Percentiles rank a stretch among this genome's conserved stretches.
phyloP scores from a whole-genome alignment of 2,797 vertebrate genomes.

The Harpagifer antarcticus region DNA sequence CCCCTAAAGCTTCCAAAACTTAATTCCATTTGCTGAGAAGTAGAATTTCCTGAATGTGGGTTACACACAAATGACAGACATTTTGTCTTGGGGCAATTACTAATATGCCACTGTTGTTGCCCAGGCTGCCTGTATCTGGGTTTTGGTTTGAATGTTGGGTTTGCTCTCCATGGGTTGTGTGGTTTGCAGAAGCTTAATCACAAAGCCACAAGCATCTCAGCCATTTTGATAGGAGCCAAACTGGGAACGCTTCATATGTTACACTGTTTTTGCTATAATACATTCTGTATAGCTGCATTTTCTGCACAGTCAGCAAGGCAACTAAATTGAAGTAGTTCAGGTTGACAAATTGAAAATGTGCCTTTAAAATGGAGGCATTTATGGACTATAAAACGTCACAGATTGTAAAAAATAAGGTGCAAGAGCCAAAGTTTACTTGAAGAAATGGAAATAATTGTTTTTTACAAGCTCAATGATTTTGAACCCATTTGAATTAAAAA shows the following conservation, averaged over 20 bases:
- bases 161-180: slow-evolving; percentile 81
- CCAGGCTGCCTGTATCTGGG: slow-evolving; percentile 83
- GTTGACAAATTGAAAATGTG: slow-evolving; percentile 76
- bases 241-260: slow-evolving; percentile 72
- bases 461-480: slow-evolving; percentile 10
- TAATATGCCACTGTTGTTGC: slow-evolving; percentile 86
- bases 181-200: slow-evolving; percentile 83
- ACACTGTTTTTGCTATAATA: slow-evolving; percentile 66
- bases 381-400: slow-evolving; percentile 46
- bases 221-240: slow-evolving; percentile 86
- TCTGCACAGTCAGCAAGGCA: slow-evolving; percentile 76
- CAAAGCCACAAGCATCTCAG: slow-evolving; percentile 83
- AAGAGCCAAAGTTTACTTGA: slow-evolving; percentile 33
- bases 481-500: slow-evolving; percentile 13
- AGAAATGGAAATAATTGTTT: slow-evolving; percentile 25
- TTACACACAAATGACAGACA: slow-evolving; percentile 82
- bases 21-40: slow-evolving; percentile 81
- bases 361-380: slow-evolving; percentile 61
- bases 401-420: slow-evolving; percentile 56
- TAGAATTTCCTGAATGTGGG: slow-evolving; percentile 78
- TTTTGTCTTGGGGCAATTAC: slow-evolving; percentile 85
- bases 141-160: slow-evolving; percentile 84
- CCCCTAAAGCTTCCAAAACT: slow-evolving; percentile 69
- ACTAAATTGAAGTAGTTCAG: slow-evolving; percentile 56
- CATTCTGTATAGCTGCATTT: slow-evolving; percentile 61